Evolutionary conservation across 2,888 invertebrate genomes (phyloP).

Genomic region (Campaea margaritaria): DNA sequence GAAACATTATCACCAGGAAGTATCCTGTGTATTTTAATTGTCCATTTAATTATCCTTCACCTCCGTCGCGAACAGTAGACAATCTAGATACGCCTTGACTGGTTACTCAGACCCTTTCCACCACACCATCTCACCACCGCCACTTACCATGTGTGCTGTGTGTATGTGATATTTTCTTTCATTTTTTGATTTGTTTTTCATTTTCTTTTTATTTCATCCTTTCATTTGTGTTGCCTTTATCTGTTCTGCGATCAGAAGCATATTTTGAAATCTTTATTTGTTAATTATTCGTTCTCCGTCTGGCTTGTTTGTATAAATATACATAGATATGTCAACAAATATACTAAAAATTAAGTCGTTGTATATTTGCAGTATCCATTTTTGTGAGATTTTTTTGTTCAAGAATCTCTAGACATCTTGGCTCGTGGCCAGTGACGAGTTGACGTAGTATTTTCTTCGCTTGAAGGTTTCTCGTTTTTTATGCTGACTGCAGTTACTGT

Average conservation of each 20-base stretch:
- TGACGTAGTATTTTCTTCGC: conserved; percentile 31
- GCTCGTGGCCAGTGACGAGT: conserved; percentile 40
- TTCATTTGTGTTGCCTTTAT: no score
- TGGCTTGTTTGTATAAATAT: no score
- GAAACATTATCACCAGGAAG: conserved; percentile 7
- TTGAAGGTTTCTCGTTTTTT: conserved; percentile 33
- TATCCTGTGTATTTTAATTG: conserved; percentile 18
- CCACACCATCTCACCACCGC: not conserved
- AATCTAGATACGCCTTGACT: conserved; percentile 7
- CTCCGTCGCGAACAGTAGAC: conserved; percentile 10
- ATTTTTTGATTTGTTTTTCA: no score
- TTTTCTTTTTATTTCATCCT: no score
- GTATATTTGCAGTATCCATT: conserved; percentile 11
- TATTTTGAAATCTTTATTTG: no score
- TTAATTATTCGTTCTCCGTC: no score
- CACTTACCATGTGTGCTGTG: no score
- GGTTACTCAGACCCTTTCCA: not conserved
- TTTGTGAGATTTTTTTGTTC: conserved; percentile 24
- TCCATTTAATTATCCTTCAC: conserved; percentile 15
- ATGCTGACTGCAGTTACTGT: conserved; percentile 20
- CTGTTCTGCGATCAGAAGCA: no score
- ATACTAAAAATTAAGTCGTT: not conserved
- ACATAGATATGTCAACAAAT: not conserved
- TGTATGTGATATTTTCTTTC: no score
- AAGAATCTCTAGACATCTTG: conserved; percentile 31